phyloP scores from a whole-genome alignment of 2,113 vertebrate genomes.

The Pipa parva region DNA sequence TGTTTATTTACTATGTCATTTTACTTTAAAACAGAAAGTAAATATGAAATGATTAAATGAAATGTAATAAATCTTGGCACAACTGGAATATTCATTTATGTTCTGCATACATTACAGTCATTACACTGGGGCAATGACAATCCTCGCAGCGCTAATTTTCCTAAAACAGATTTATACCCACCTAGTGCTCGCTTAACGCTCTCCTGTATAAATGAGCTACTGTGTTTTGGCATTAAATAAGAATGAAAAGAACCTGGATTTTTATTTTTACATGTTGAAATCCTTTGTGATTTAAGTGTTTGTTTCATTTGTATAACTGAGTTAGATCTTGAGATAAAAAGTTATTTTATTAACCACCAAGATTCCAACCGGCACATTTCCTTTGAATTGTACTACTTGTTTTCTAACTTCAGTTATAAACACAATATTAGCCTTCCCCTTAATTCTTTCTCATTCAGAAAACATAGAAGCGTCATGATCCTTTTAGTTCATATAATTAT shows the following conservation, averaged over 20 bases:
- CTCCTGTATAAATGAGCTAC: slow-evolving; percentile 55
- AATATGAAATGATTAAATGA: not conserved
- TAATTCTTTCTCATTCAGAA: slow-evolving; percentile 40
- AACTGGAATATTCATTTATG: slow-evolving; percentile 53
- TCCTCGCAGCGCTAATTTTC: slow-evolving; percentile 59
- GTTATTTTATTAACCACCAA: too few relatives aligned
- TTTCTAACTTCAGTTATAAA: too few relatives aligned
- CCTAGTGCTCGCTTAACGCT: slow-evolving; percentile 58
- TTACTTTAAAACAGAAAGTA: slow-evolving; percentile 3
- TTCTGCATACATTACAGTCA: slow-evolving; percentile 57
- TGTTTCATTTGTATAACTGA: slow-evolving; percentile 40
- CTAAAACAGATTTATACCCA: slow-evolving; percentile 64
- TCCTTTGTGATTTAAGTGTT: slow-evolving; percentile 1
- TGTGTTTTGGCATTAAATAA: slow-evolving; percentile 54
- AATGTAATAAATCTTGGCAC: slow-evolving; percentile 48
- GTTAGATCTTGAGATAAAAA: too few relatives aligned
- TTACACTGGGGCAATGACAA: slow-evolving; percentile 54
- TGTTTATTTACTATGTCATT: slow-evolving; percentile 14
- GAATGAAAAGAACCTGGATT: slow-evolving; percentile 32
- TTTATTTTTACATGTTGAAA: slow-evolving; percentile 41
- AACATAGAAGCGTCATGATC: slow-evolving; percentile 71
- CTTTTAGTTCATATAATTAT: slow-evolving; percentile 78
- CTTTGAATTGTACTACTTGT: too few relatives aligned
- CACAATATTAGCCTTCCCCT: too few relatives aligned
- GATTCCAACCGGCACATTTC: too few relatives aligned